Conservation (phyloP, 2,113 vertebrate genomes). For the Dinomys branickii region DNA sequence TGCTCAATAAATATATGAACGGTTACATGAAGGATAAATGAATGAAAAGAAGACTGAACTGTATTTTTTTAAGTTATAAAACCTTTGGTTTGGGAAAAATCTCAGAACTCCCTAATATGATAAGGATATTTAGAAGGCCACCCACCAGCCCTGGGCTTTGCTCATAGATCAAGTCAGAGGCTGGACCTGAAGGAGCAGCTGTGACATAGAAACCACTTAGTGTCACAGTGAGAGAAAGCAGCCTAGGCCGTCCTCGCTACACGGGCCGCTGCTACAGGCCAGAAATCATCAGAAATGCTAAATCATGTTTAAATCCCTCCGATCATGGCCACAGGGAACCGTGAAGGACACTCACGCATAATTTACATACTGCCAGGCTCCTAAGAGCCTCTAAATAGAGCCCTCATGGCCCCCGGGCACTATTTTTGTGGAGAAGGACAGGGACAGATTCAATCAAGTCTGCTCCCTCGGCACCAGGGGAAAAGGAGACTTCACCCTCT, state of each 20-base stretch:
- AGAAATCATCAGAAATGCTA: conserved; percentile 68
- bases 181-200: not conserved
- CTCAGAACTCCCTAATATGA: not conserved
- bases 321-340: conserved; percentile 20
- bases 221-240: not conserved
- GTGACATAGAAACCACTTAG: not conserved
- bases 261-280: fast-evolving
- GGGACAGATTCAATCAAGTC: conserved; percentile 58
- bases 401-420: not conserved
- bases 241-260: not conserved
- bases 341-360: conserved; percentile 48
- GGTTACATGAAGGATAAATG: not conserved
- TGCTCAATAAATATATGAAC: not conserved
- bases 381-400: conserved; percentile 53
- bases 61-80: not conserved
- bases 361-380: conserved; percentile 73
- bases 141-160: not conserved
- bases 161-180: not conserved
- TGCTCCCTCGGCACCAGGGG: not conserved
- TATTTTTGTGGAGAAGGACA: conserved; percentile 68
- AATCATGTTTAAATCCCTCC: conserved; percentile 61
- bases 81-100: not conserved
- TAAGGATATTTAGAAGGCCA: not conserved
- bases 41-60: not conserved
- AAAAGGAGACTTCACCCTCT: not conserved